Percentiles rank a stretch among this genome's conserved stretches.
Evolutionary conservation across 2,888 invertebrate species (phyloP).

Genomic region (Ptychoptera contaminata): DNA sequence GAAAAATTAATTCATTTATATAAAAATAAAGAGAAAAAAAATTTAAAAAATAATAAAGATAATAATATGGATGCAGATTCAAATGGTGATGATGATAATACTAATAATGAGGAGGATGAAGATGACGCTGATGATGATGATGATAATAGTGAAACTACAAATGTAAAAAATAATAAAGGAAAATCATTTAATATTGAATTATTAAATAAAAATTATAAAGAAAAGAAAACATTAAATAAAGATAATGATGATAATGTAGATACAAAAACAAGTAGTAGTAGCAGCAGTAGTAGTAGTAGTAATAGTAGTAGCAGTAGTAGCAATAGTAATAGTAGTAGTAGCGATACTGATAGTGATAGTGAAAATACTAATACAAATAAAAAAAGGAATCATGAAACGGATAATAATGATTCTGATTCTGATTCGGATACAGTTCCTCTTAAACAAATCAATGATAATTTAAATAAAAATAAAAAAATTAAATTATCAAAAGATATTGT

Average conservation of each 20-base stretch:
- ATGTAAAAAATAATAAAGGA: neutral
- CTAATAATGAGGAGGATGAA: neutral
- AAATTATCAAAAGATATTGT: too few species aligned
- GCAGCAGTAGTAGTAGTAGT: neutral
- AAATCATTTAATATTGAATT: neutral
- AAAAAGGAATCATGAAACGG: neutral
- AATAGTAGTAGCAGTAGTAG: constrained; percentile 6
- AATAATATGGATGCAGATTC: neutral
- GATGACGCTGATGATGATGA: neutral
- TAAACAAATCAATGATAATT: too few species aligned
- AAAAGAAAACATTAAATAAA: constrained; percentile 4
- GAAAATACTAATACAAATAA: constrained; percentile 5
- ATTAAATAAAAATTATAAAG: neutral
- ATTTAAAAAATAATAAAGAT: neutral
- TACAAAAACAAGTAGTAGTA: neutral
- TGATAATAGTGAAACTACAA: neutral
- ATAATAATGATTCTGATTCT: neutral
- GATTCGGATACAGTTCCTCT: constrained; percentile 4
- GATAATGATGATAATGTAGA: constrained; percentile 3
- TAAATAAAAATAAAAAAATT: too few species aligned
- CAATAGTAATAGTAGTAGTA: constrained; percentile 3
- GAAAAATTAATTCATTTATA: too few species aligned
- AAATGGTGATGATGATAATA: constrained; percentile 4
- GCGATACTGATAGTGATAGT: neutral
- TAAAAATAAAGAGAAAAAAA: neutral